Evolutionary conservation across 2,797 vertebrate genomes (phyloP).

Genomic region (Poecile montanus): DNA sequence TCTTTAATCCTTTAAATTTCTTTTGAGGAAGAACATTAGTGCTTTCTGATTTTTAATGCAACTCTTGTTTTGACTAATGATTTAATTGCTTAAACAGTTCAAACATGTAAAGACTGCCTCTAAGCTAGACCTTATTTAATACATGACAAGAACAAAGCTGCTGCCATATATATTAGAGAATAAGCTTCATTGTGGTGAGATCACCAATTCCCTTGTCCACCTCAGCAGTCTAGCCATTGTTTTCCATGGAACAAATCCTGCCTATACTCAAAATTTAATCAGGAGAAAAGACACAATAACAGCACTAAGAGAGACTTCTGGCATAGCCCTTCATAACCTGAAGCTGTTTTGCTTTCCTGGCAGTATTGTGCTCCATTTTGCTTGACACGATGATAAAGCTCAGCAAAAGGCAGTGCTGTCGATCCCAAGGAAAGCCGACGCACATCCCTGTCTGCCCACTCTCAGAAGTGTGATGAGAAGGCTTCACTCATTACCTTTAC

Average conservation of each 20-base stretch:
- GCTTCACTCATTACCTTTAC: background rate
- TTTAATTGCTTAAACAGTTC: slow-evolving; percentile 21
- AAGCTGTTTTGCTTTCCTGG: slow-evolving; percentile 21
- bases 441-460: slow-evolving; percentile 4
- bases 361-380: background rate
- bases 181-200: background rate
- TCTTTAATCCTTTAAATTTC: background rate
- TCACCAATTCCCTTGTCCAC: background rate
- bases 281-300: background rate
- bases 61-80: background rate
- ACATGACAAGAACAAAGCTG: background rate
- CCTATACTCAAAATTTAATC: background rate
- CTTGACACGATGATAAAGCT: slow-evolving; percentile 7
- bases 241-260: background rate
- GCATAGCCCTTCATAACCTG: background rate
- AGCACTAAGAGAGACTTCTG: background rate
- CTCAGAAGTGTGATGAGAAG: background rate
- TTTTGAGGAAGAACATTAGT: background rate
- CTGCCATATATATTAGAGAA: background rate
- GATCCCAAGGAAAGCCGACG: background rate
- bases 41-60: background rate
- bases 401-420: background rate
- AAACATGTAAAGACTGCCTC: background rate
- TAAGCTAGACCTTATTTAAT: background rate
- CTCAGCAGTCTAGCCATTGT: background rate